A percentile compares a stretch with the other conserved stretches of the same genome.
Evolutionary conservation across 2,888 invertebrate species (phyloP).

Genomic region (Iselma pallidipennis): DNA sequence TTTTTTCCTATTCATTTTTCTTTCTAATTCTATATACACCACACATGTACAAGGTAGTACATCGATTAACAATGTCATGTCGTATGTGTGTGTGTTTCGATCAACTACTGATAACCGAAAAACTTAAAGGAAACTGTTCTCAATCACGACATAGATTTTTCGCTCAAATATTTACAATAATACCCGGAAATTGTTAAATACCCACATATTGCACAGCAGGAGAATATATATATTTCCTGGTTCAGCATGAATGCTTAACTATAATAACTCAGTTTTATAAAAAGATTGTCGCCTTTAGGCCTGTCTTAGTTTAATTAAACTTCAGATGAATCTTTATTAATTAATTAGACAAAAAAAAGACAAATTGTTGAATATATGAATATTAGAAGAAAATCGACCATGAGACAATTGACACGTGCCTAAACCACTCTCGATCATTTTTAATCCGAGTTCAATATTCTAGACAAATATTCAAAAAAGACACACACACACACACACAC

Average conservation of each 20-base stretch:
- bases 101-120: not conserved
- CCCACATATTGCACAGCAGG: not conserved
- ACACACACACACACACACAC: no score
- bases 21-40: not conserved
- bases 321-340: not conserved
- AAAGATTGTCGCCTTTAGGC: not conserved
- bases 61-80: slow-evolving; percentile 17
- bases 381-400: not conserved
- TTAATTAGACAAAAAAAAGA: not conserved
- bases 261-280: not conserved
- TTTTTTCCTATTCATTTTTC: not conserved
- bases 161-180: not conserved
- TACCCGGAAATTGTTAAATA: not conserved
- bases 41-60: not conserved
- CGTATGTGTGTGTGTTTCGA: slow-evolving; percentile 7
- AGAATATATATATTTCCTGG: not conserved
- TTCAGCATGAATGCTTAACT: not conserved
- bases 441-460: not conserved
- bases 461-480: not conserved
- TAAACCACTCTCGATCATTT: not conserved
- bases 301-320: not conserved
- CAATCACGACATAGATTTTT: not conserved
- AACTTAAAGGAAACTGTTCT: not conserved
- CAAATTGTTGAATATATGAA: not conserved
- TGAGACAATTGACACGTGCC: not conserved